Percentiles rank a stretch among this genome's conserved stretches.
phyloP scores from a whole-genome alignment of 2,888 invertebrate species.

The Chrysolina oricalcia region DNA sequence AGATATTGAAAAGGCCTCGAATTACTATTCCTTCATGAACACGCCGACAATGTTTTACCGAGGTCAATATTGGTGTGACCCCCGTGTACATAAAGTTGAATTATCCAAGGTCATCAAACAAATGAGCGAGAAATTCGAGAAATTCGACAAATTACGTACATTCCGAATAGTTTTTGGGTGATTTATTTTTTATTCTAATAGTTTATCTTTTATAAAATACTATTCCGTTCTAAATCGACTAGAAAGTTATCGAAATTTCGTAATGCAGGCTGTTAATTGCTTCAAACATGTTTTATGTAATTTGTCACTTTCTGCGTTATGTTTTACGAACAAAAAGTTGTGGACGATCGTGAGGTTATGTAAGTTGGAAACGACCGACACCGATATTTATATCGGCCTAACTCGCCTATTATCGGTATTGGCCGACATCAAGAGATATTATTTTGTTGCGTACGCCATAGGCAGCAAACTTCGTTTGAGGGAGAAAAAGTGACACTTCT shows the following conservation, averaged over 20 bases:
- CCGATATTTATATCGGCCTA: no score
- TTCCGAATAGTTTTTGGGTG: slow-evolving; percentile 13
- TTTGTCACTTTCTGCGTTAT: no score
- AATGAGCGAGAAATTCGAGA: slow-evolving; percentile 19
- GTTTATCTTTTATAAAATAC: not conserved
- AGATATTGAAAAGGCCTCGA: slow-evolving; percentile 15
- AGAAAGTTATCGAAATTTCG: not conserved
- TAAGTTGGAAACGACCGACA: no score
- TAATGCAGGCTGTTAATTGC: not conserved
- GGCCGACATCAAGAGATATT: no score
- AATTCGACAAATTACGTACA: slow-evolving; percentile 16
- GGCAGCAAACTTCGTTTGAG: no score
- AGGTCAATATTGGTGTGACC: slow-evolving; percentile 43
- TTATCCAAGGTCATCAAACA: slow-evolving; percentile 37
- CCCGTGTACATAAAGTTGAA: slow-evolving; percentile 36
- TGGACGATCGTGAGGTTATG: no score
- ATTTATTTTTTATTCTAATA: not conserved
- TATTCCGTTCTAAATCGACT: not conserved
- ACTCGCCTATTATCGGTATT: no score
- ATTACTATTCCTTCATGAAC: slow-evolving; percentile 13
- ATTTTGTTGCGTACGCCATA: no score
- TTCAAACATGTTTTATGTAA: not conserved
- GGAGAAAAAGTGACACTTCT: no score
- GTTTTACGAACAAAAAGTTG: no score
- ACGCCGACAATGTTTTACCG: slow-evolving; percentile 24